These are phyloP conservation scores for Macrostomum lignano DNA, from an alignment of 1,140 invertebrate genomes.

Conservation along the genomic window DNA sequence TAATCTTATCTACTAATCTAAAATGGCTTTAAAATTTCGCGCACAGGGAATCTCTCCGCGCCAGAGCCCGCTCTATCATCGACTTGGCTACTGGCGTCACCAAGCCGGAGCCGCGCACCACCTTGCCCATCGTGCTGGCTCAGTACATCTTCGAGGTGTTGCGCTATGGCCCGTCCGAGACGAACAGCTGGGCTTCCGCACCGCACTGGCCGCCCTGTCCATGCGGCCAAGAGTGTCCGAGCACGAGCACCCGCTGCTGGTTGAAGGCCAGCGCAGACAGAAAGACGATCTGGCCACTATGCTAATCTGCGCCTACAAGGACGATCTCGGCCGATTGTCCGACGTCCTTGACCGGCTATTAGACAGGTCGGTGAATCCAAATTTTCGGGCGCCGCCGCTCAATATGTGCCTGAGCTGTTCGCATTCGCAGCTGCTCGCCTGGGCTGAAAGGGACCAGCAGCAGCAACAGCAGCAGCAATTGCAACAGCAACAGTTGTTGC, in stretches of 20 bases:
- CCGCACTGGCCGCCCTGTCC: conserved; percentile 62
- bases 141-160: conserved; percentile 5
- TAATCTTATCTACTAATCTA: too few relatives aligned
- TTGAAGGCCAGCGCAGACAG: conserved; percentile 71
- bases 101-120: conserved; percentile 5
- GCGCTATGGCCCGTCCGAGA: conserved; percentile 31
- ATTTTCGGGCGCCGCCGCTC: conserved; percentile 3
- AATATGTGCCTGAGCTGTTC: conserved; percentile 1
- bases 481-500: background rate
- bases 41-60: too few relatives aligned
- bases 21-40: too few relatives aligned
- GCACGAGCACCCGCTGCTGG: conserved; percentile 77
- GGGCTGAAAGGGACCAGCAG: conserved; percentile 7
- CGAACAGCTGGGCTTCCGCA: conserved; percentile 71
- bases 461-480: background rate
- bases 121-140: conserved; percentile 6
- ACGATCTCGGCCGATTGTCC: conserved; percentile 62
- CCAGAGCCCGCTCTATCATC: too few relatives aligned
- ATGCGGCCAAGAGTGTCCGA: conserved; percentile 84
- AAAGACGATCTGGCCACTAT: conserved; percentile 63
- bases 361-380: too few relatives aligned
- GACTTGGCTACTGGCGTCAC: too few relatives aligned
- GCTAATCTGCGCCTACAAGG: conserved; percentile 69
- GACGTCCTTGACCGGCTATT: too few relatives aligned
- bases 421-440: conserved; percentile 4